Conservation (phyloP, 2,888 invertebrate species). For the Ophion slaviceki region DNA sequence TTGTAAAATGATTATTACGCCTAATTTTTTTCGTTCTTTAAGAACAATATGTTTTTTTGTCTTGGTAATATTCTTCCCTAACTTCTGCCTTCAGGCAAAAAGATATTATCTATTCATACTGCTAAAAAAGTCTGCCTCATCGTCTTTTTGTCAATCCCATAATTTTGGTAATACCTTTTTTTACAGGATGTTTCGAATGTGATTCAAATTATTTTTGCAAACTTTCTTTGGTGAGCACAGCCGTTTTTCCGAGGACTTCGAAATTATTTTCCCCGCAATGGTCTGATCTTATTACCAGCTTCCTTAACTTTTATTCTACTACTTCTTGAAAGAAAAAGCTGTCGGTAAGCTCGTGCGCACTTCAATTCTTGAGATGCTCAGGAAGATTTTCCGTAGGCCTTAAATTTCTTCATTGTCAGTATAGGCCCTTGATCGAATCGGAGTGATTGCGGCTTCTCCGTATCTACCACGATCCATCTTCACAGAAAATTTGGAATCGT, state of each 20-base stretch:
- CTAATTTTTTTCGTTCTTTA: background rate
- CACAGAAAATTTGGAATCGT: background rate
- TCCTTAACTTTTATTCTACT: slow-evolving; percentile 5
- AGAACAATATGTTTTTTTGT: background rate
- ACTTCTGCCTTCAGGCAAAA: background rate
- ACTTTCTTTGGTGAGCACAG: background rate
- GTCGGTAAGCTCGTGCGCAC: slow-evolving; percentile 7
- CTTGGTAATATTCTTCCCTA: background rate
- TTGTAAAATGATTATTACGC: background rate
- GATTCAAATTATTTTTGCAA: slow-evolving; percentile 17
- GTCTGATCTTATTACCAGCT: slow-evolving; percentile 18
- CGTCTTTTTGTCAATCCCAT: background rate
- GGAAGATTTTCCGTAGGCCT: slow-evolving; percentile 15
- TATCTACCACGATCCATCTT: background rate
- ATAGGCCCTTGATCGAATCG: slow-evolving; percentile 3
- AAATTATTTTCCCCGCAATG: slow-evolving; percentile 1
- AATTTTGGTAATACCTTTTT: slow-evolving; percentile 7
- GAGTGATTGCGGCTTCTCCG: background rate
- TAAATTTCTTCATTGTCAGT: background rate
- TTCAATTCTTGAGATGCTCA: slow-evolving; percentile 7
- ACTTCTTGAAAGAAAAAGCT: slow-evolving; percentile 3
- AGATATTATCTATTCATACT: no score
- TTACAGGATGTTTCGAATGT: slow-evolving; percentile 9
- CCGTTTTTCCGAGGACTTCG: slow-evolving; percentile 12
- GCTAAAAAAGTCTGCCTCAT: background rate